Percentiles rank a stretch among this genome's conserved stretches.
These are phyloP conservation scores for Trachymyrmex cornetzi DNA, from an alignment of 1,140 invertebrate species.

Conservation along the genomic window DNA sequence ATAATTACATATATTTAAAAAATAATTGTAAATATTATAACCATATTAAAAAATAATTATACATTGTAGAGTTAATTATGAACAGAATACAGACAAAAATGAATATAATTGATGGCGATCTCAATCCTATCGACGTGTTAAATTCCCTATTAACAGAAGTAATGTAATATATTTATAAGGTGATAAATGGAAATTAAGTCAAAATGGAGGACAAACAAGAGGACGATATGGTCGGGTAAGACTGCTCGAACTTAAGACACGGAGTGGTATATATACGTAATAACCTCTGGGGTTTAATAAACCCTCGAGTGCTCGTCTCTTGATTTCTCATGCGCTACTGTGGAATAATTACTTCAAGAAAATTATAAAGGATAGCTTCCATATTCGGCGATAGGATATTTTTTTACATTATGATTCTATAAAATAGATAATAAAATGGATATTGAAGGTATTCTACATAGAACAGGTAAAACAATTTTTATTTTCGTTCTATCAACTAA, in stretches of 20 bases:
- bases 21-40: not conserved
- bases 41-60: not conserved
- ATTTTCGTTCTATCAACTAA: too few species aligned
- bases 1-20: not conserved
- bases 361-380: constrained; percentile 66
- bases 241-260: constrained; percentile 61
- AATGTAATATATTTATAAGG: constrained; percentile 1
- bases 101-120: not conserved
- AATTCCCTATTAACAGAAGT: constrained; percentile 10
- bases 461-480: not conserved
- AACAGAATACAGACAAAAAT: not conserved
- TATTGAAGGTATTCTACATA: not conserved
- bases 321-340: constrained; percentile 48
- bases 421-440: constrained; percentile 3
- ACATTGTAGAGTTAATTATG: not conserved
- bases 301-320: constrained; percentile 53
- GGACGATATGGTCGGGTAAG: constrained; percentile 11
- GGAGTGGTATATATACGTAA: constrained; percentile 2
- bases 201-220: constrained; percentile 10
- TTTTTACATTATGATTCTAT: not conserved
- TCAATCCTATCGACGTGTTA: not conserved
- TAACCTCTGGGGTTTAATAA: constrained; percentile 66
- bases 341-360: constrained; percentile 69
- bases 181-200: not conserved
- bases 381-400: not conserved